Conservation (phyloP, 2,888 invertebrate species). For the Agrilus biguttatus region DNA sequence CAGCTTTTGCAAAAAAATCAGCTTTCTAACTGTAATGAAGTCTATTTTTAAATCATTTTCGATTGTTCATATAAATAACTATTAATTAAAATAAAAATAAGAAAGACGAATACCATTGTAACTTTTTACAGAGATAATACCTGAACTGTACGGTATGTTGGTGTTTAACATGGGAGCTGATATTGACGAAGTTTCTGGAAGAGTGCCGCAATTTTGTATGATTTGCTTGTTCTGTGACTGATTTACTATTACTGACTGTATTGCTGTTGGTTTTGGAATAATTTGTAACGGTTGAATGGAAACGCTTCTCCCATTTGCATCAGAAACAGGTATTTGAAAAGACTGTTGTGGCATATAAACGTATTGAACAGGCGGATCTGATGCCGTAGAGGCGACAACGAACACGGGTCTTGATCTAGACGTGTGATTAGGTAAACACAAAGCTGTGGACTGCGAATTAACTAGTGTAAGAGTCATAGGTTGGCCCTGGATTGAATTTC, state of each 20-base stretch:
- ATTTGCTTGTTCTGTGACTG: slow-evolving; percentile 23
- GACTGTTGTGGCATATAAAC: slow-evolving; percentile 30
- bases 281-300: slow-evolving; percentile 24
- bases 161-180: not conserved
- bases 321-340: slow-evolving; percentile 35
- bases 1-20: no score
- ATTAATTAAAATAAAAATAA: no score
- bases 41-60: no score
- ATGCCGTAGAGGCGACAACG: slow-evolving; percentile 27
- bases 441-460: slow-evolving; percentile 20
- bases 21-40: no score
- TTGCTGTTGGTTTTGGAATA: slow-evolving; percentile 25
- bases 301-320: slow-evolving; percentile 22
- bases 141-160: slow-evolving; percentile 4
- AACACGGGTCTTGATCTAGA: slow-evolving; percentile 26
- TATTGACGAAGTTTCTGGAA: not conserved
- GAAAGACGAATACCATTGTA: no score
- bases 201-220: slow-evolving; percentile 2
- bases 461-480: slow-evolving; percentile 30
- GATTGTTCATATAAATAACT: no score
- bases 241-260: slow-evolving; percentile 42
- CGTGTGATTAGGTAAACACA: slow-evolving; percentile 23
- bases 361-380: slow-evolving; percentile 29
- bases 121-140: not conserved
- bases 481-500: slow-evolving; percentile 22